Evolutionary conservation across 2,113 vertebrate genomes (phyloP).

Genomic region (Andinoacara biseriatus): DNA sequence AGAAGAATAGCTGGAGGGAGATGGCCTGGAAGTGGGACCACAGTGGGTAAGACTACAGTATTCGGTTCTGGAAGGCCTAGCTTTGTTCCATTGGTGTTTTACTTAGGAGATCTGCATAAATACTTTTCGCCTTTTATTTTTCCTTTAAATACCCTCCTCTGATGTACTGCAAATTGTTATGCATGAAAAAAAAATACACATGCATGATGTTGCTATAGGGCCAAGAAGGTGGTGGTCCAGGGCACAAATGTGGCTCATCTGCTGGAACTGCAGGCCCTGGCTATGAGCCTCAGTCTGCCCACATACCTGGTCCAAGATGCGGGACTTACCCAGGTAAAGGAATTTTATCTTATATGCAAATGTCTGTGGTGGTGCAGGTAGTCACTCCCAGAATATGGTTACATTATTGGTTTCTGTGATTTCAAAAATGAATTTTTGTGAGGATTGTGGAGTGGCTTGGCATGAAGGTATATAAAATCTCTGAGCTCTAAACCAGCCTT

Average conservation of each 20-base stretch:
- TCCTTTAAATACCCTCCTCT: not conserved
- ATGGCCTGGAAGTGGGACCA: conserved; percentile 85
- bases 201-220: conserved; percentile 63
- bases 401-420: not conserved
- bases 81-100: not conserved
- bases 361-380: not conserved
- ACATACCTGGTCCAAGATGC: conserved; percentile 86
- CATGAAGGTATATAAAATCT: not conserved
- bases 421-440: not conserved
- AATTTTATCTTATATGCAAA: not conserved
- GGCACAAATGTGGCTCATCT: conserved; percentile 83
- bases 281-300: conserved; percentile 83
- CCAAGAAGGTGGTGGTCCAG: conserved; percentile 86
- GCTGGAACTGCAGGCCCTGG: conserved; percentile 84
- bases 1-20: conserved; percentile 82
- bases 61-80: not conserved
- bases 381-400: not conserved
- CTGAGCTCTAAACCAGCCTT: not conserved
- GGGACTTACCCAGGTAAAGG: conserved; percentile 83
- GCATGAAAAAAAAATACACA: rapidly evolving
- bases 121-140: not conserved
- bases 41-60: conserved; percentile 75
- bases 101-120: not conserved
- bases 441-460: not conserved
- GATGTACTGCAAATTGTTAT: not conserved